Evolutionary conservation across 2,113 vertebrate species (phyloP).

Genomic region (human (Homo sapiens)): DNA sequence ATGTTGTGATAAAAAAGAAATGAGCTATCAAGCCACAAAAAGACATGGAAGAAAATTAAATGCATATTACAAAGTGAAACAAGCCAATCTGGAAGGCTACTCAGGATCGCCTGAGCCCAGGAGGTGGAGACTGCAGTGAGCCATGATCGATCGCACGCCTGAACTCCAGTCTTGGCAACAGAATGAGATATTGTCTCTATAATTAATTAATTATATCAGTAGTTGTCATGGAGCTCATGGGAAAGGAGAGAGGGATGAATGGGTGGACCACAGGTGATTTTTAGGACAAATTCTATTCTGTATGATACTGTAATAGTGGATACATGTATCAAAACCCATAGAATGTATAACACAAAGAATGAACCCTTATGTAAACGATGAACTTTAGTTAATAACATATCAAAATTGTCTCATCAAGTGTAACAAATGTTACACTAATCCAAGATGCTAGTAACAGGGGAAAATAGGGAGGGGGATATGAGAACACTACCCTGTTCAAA

Average conservation of each 20-base stretch:
- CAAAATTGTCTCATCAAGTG: not conserved
- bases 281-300: not conserved
- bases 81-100: too few relatives aligned
- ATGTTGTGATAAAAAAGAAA: too few relatives aligned
- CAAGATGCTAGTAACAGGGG: not conserved
- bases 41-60: too few relatives aligned
- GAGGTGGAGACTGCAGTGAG: too few relatives aligned
- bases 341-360: not conserved
- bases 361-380: not conserved
- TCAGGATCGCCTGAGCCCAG: too few relatives aligned
- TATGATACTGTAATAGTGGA: not conserved
- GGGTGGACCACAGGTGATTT: not conserved
- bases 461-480: not conserved
- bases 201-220: not conserved
- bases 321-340: not conserved
- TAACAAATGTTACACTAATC: not conserved
- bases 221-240: not conserved
- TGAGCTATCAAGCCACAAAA: too few relatives aligned
- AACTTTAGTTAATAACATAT: not conserved
- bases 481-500: not conserved
- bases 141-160: too few relatives aligned
- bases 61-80: too few relatives aligned
- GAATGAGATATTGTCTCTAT: too few relatives aligned
- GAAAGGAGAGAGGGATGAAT: not conserved
- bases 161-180: too few relatives aligned